Conservation (phyloP, 2,797 vertebrate genomes). For the Gallinago nigripennis region DNA sequence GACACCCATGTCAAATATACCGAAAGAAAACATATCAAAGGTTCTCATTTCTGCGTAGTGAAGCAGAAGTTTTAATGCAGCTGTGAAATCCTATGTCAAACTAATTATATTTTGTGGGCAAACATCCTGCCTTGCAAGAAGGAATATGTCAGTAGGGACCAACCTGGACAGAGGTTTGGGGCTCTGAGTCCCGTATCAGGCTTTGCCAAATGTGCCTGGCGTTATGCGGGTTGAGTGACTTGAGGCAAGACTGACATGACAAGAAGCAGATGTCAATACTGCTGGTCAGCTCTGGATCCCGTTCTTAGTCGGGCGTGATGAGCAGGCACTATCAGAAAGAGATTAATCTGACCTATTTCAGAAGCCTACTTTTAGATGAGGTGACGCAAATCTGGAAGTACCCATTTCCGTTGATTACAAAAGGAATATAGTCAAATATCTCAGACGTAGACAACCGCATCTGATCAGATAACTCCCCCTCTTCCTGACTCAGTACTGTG, state of each 20-base stretch:
- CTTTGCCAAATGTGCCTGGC: not conserved
- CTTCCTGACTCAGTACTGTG: slow-evolving; percentile 11
- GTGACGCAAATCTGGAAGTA: slow-evolving; percentile 31
- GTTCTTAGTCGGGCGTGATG: not conserved
- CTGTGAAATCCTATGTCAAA: not conserved
- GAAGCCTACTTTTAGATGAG: not conserved
- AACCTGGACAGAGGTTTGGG: not conserved
- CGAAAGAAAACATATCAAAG: not conserved
- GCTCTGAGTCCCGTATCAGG: not conserved
- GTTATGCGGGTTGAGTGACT: not conserved
- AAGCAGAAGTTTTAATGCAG: not conserved
- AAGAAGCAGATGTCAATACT: not conserved
- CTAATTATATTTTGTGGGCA: not conserved
- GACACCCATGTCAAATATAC: not conserved
- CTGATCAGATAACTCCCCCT: slow-evolving; percentile 29
- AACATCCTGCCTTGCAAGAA: not conserved
- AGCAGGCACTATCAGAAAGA: not conserved
- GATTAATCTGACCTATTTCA: slow-evolving; percentile 15
- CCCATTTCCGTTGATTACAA: slow-evolving; percentile 24
- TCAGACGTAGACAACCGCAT: not conserved
- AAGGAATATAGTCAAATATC: not conserved
- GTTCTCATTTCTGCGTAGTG: not conserved
- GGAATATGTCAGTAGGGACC: accelerated
- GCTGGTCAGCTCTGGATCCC: not conserved
- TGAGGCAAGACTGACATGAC: not conserved